These are phyloP conservation scores for Raja brachyura DNA, from an alignment of 2,113 vertebrate genomes.

Conservation along the genomic window DNA sequence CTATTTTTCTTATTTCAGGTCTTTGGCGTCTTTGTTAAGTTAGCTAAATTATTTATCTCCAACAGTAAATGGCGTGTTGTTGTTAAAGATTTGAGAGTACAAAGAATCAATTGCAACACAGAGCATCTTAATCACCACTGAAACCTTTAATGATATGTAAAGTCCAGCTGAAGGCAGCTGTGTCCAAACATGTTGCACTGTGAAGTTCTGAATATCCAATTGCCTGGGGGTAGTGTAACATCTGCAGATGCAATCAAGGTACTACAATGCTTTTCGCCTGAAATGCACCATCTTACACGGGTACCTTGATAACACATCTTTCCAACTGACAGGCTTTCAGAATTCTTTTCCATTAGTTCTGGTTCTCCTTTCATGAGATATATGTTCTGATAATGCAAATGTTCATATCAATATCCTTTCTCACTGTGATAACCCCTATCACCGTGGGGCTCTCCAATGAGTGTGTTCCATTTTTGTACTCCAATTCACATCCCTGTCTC, in stretches of 20 bases:
- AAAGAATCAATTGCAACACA: background rate
- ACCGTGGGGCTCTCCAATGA: too few species aligned
- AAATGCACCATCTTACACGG: too few species aligned
- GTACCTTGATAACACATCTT: too few species aligned
- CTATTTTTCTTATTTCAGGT: background rate
- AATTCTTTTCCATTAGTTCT: too few species aligned
- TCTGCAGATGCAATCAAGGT: background rate
- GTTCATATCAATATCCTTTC: too few species aligned
- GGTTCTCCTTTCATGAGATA: too few species aligned
- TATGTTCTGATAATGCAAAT: too few species aligned
- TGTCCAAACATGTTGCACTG: background rate
- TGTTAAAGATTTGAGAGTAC: background rate
- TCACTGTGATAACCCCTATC: too few species aligned
- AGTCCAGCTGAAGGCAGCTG: background rate
- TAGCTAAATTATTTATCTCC: background rate
- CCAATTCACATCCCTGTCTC: too few species aligned
- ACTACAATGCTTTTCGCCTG: too few species aligned
- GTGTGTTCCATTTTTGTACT: too few species aligned
- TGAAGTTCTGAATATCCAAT: background rate
- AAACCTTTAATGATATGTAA: background rate
- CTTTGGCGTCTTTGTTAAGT: constrained; percentile 11
- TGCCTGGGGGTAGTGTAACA: background rate
- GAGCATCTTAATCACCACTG: background rate
- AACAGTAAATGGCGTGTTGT: background rate
- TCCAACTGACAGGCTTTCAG: too few species aligned